phyloP scores from a whole-genome alignment of 2,888 invertebrate species.

The Stenoptilia bipunctidactyla region DNA sequence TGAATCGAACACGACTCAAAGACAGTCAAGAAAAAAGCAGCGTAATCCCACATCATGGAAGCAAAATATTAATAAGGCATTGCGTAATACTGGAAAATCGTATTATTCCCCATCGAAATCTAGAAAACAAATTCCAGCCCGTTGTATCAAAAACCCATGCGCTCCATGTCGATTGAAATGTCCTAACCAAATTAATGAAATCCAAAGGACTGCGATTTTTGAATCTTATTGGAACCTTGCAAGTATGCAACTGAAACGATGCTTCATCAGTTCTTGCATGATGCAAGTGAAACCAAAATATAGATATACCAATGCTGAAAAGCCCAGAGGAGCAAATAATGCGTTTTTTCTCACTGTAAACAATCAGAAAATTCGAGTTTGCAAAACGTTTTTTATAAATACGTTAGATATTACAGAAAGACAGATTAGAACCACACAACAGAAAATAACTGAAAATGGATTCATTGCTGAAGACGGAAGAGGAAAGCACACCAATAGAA shows the following conservation, averaged over 20 bases:
- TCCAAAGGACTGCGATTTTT: background rate
- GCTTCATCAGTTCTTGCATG: slow-evolving; percentile 8
- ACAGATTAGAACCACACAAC: slow-evolving; percentile 15
- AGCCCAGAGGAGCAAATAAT: slow-evolving; percentile 11
- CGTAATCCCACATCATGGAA: slow-evolving; percentile 9
- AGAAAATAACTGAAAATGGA: slow-evolving; percentile 11
- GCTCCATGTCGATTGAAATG: background rate
- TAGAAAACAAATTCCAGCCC: background rate
- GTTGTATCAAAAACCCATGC: background rate
- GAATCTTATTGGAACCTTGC: background rate
- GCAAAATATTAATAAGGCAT: slow-evolving; percentile 3
- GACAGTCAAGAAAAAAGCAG: slow-evolving; percentile 8
- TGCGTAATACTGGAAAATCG: background rate
- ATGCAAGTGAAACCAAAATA: slow-evolving; percentile 8
- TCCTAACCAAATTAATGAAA: background rate
- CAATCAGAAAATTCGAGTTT: slow-evolving; percentile 10
- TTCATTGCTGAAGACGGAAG: slow-evolving; percentile 15
- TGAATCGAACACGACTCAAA: background rate
- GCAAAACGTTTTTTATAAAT: slow-evolving; percentile 16
- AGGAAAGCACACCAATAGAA: slow-evolving; percentile 14
- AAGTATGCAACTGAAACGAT: background rate
- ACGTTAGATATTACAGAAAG: slow-evolving; percentile 16
- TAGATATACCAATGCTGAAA: slow-evolving; percentile 12
- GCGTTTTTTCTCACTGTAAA: slow-evolving; percentile 22
- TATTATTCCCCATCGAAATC: background rate